These are phyloP conservation scores for Tetramorium alpestre DNA, from an alignment of 1,140 invertebrate genomes.

Conservation along the genomic window DNA sequence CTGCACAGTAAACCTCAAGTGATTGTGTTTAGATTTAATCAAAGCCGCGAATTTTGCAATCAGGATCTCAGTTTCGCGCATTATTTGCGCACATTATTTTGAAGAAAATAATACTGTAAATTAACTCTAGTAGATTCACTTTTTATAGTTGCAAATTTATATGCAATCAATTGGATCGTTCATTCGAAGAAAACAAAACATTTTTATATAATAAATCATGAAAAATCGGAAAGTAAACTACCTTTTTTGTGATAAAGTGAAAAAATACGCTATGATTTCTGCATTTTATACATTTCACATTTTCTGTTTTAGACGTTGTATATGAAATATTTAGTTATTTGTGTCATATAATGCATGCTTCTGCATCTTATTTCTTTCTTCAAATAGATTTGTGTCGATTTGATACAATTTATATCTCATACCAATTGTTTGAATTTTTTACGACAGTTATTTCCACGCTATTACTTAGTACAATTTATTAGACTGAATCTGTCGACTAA, in stretches of 20 bases:
- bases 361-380: neutral
- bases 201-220: neutral
- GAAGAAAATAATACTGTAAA: neutral
- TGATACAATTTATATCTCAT: neutral
- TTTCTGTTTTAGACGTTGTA: neutral
- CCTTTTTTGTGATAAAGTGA: neutral
- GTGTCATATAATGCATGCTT: neutral
- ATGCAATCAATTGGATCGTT: neutral
- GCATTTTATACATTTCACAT: neutral
- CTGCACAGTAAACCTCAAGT: neutral
- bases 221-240: neutral
- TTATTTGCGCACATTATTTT: neutral
- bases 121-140: neutral
- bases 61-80: neutral
- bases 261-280: neutral
- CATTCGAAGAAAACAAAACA: neutral
- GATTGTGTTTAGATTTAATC: slow-evolving; percentile 46
- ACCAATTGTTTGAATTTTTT: neutral
- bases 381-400: neutral
- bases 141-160: neutral
- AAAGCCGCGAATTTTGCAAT: neutral
- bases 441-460: neutral
- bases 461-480: neutral
- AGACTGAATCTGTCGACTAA: neutral
- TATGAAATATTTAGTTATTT: neutral